Conservation (phyloP, 2,888 invertebrate species). For the Standfussiana lucernea region DNA sequence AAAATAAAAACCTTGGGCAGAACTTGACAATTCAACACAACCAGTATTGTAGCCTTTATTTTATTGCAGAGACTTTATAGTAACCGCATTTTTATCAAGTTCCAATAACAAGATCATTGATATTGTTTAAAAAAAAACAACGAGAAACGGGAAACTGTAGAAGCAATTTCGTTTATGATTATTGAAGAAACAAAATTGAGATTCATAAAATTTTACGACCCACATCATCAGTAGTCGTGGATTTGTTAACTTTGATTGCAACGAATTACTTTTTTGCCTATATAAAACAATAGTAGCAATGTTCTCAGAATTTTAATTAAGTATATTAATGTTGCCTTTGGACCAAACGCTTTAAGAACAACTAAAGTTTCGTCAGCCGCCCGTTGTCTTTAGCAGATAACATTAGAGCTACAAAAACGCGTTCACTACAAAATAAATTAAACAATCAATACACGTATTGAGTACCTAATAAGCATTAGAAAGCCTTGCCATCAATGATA, state of each 20-base stretch:
- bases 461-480: no score
- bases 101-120: conserved; percentile 28
- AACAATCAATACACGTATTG: no score
- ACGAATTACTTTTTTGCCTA: neutral
- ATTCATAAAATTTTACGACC: conserved; percentile 66
- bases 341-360: no score
- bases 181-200: conserved; percentile 45
- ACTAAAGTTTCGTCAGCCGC: no score
- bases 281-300: neutral
- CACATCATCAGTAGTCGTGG: conserved; percentile 34
- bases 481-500: no score
- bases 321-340: no score
- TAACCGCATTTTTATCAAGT: conserved; percentile 21
- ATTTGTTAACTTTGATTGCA: neutral
- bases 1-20: conserved; percentile 13
- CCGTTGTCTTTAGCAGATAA: no score
- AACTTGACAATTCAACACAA: conserved; percentile 16
- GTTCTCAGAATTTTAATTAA: neutral
- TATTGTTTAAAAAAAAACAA: conserved; percentile 11
- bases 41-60: conserved; percentile 31
- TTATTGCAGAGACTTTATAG: conserved; percentile 1
- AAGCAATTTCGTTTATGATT: conserved; percentile 60
- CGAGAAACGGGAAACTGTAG: conserved; percentile 2
- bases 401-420: no score
- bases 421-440: no score